These are phyloP conservation scores for Dendrolimus kikuchii DNA, from an alignment of 1,140 invertebrate species.

Conservation along the genomic window DNA sequence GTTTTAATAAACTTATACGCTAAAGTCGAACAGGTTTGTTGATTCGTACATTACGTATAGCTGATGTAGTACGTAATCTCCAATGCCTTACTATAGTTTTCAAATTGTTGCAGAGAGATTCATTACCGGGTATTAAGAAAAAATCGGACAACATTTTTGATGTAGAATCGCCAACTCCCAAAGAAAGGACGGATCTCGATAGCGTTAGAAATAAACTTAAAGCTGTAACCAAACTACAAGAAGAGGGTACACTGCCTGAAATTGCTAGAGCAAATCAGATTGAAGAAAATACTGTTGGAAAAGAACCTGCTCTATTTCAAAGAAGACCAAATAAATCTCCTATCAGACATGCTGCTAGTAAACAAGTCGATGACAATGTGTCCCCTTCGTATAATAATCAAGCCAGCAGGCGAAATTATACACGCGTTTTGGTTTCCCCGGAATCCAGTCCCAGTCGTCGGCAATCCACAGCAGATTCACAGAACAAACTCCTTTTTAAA, in stretches of 20 bases:
- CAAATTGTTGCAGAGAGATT: constrained; percentile 27
- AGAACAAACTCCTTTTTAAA: too few species aligned
- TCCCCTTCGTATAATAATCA: constrained; percentile 11
- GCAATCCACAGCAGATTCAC: too few species aligned
- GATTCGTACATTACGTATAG: background rate
- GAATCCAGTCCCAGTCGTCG: constrained; percentile 22
- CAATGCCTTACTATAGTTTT: background rate
- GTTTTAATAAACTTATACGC: constrained; percentile 76
- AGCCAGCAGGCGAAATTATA: constrained; percentile 38
- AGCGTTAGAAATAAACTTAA: constrained; percentile 45
- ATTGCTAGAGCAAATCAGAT: constrained; percentile 42
- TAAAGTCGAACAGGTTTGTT: constrained; percentile 75
- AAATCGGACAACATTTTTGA: constrained; percentile 5
- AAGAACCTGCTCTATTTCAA: constrained; percentile 59
- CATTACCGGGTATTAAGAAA: constrained; percentile 15
- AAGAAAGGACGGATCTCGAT: constrained; percentile 33
- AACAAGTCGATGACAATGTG: constrained; percentile 9
- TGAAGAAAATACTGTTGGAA: constrained; percentile 44
- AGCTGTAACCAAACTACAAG: constrained; percentile 28
- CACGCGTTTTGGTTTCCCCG: constrained; percentile 52
- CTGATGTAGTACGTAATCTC: background rate
- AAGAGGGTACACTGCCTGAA: constrained; percentile 43
- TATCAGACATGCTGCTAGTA: constrained; percentile 6
- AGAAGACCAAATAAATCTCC: constrained; percentile 42
- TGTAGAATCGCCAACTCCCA: constrained; percentile 12